Base-by-base conservation (phyloP, 1,140 invertebrate species). In the Trigoniulus corallinus region DNA sequence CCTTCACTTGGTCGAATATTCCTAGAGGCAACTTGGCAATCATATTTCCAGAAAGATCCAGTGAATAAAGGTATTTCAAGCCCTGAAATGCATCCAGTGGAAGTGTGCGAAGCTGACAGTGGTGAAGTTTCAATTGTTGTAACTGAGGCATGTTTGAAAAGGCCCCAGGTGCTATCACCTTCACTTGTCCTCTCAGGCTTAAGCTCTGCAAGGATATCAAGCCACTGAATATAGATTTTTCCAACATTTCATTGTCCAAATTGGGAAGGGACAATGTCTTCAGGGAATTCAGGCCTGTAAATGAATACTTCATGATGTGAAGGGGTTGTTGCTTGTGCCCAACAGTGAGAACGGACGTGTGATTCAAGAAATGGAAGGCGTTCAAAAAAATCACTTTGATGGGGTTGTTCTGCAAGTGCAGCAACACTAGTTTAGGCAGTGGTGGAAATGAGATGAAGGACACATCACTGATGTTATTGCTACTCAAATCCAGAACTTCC, bases 311-410 rank as follows among this genome's bases (percentile, higher is more conserved):
- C 49, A 72, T 63, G 29, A 82, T 53, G 49, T 73, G 68, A 12
- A 81, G 54, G 24, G 69, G 64, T 1, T 67, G 66, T 20, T 63
- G 62, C 22, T 66, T 29, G 29, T 57, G 52, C 2, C 79, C 79
- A 34, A 82, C 58, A 55, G 72, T 71, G 20, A 82, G 59, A n/a
- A 67, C 64, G 49, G 68, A 62, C 1, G 79, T 81, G 37, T 69
- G 70, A 60, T 81, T 81, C 73, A 81, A 75, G 1, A 80, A 74
- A 65, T 79, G 77, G 58, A 81, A 81, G 12, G 78, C 78, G 37
- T 76, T 78, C n/a, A 77, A 72, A 57, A 78, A 76, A 54, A 82
- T 70, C 2, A 71, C 65, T 53, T 71, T 70, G 22, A 82, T 70
- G n/a, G 79, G 79, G 64, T 82, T 82, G 43, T 72, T 62, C 1